These are phyloP conservation scores for Nesometra sesokonis DNA, from an alignment of 35 echinoderm and acorn worm species.

Conservation along the genomic window DNA sequence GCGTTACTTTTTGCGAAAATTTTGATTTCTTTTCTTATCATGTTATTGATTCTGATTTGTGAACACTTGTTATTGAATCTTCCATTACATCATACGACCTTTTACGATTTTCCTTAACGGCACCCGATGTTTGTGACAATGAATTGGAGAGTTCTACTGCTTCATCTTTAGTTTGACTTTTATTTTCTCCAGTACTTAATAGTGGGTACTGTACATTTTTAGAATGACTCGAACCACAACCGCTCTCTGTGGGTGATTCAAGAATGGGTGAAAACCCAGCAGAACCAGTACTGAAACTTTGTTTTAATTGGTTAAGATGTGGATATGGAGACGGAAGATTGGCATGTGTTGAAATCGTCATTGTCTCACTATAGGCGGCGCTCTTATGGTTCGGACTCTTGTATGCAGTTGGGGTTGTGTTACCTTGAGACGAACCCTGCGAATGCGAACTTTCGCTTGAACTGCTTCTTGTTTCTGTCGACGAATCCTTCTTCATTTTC, in stretches of 20 bases:
- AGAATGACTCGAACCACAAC: not conserved
- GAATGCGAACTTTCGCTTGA: slow-evolving; percentile 48
- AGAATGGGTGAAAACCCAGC: not conserved
- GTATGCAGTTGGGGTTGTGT: slow-evolving; percentile 29
- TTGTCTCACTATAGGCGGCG: not conserved
- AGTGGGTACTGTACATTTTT: not conserved
- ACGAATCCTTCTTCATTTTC: slow-evolving; percentile 88
- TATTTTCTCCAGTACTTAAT: not conserved
- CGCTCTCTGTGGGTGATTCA: not conserved
- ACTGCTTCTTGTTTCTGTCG: slow-evolving; percentile 83
- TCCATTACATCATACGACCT: too few species aligned
- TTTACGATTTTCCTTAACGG: too few species aligned
- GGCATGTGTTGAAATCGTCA: not conserved
- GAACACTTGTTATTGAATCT: too few species aligned
- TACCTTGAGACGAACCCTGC: slow-evolving; percentile 54
- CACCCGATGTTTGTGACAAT: too few species aligned
- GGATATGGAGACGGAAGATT: not conserved
- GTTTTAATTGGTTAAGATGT: not conserved
- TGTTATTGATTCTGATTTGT: too few species aligned
- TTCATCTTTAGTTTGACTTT: not conserved
- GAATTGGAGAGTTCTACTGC: not conserved
- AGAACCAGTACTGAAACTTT: not conserved
- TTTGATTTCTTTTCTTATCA: too few species aligned
- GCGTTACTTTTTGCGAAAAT: too few species aligned
- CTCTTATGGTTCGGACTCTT: slow-evolving; percentile 34